Evolutionary conservation across 2,888 invertebrate genomes (phyloP), one percentile per base, ranked within the genome.

Genomic region (Eilema griseolum): DNA sequence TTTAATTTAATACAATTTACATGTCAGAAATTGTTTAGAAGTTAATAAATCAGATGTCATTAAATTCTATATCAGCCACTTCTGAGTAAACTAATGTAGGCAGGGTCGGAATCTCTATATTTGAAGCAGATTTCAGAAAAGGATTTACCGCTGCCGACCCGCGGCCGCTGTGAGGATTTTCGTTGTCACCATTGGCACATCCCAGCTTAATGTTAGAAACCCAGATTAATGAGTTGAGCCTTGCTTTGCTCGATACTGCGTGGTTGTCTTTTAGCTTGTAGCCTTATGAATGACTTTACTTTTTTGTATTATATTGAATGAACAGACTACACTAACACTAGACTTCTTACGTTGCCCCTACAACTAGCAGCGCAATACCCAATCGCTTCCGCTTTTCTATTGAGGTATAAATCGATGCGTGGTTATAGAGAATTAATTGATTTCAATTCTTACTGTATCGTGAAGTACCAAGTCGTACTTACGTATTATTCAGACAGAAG

Each of bases 171-270:
- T 86, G 83, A 88, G 92, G 94, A 90, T 94, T 93, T 89, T 81
- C 88, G 84, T 83, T 93, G 93, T 93, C 93, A 92, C 90, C 92
- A 92, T 92, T 85, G 92, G 93, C 90, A 91, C 89, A 91, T 90
- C 91, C 90, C 88, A 88, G 94, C 93, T 95, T 95, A 93, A 89
- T 89, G 88, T 86, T 79, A 52, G 89, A 91, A 89, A 88, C 94
- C 92, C 92, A 91, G 94, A 95, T 95, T 95, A 94, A 93, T 92
- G 91, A 88, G 91, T 90, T 90, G 90, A 89, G 89, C 87, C 87
- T 86, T 79, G 83, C 86, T 85, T 81, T 80, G 76, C 74, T 79
- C 77, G 79, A 78, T 80, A 77, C 79, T 80, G 75, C 77, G 71
- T 75, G 79, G 74, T 72, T 67, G 65, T 77, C 66, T 74, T 61